Base-by-base conservation (phyloP, 2,888 invertebrate species). In the Apoda limacodes region DNA sequence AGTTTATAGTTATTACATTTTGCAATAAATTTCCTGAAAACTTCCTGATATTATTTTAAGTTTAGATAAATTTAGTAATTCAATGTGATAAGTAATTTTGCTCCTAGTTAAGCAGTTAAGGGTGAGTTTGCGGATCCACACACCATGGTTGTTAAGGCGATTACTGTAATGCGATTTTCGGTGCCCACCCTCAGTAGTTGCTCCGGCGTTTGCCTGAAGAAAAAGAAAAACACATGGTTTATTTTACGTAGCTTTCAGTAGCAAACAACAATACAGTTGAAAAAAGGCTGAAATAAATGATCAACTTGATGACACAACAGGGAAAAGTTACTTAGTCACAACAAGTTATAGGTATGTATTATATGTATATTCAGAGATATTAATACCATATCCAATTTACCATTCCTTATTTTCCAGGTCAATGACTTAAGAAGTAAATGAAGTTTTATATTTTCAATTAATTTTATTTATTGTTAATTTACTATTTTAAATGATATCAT, bases 141-240 rank as follows among this genome's bases (percentile, higher is more conserved):
- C 82, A 83, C 85, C 84, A 76, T 82, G 76, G 63, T 75, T 83
- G 82, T 86, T 87, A 85, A 86, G 85, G 60, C 89, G 85, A 82
- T 88, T 88, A 85, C 83, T 85, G 85, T 85, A 85, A 84, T 87
- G 85, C 67, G 88, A 82, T 82, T 89, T 89, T 84, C 88, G 85
- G 75, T 84, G 85, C 86, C 84, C 86, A 87, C 88, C 88, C 56
- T 84, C 82, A 40, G 67, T 52, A 46, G 67, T 40, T 39, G 69
- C 55, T 42, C 62, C 59, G 9, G 65, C 60, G 37, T 50, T 60
- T 37, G 66, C 76, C 84, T 84, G 75, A 13, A 68, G 71, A 59
- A 55, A 62, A 57, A 62, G 37, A 45, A 45, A 39, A 25, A 32
- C n/a, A 40, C 15, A 3, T 13, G 21, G 11, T n/a, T 19, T 28